Conservation (phyloP, 2,888 invertebrate genomes). For the Drosophila nr. perissopoda region DNA sequence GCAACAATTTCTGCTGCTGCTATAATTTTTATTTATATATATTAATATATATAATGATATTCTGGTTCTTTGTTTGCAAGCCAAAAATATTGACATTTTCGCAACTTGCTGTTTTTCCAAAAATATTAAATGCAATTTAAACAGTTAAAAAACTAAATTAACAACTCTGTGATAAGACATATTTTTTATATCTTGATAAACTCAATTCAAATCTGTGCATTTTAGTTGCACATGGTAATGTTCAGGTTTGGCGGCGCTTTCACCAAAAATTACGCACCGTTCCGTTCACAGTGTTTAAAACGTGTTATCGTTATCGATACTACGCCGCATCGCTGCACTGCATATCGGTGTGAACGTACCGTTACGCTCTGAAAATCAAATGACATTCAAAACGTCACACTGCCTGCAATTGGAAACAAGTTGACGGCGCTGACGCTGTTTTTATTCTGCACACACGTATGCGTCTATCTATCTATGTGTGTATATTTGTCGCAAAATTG, state of each 20-base stretch:
- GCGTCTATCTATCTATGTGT: neutral
- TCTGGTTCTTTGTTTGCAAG: neutral
- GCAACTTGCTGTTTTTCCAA: neutral
- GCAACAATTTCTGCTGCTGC: neutral
- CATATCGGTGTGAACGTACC: conserved; percentile 15
- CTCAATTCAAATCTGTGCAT: neutral
- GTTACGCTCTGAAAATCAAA: conserved; percentile 60
- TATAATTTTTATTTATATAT: neutral
- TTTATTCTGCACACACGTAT: conserved; percentile 11
- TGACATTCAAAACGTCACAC: conserved; percentile 71
- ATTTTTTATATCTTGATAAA: neutral
- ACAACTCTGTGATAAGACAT: neutral
- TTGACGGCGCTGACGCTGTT: conserved; percentile 42
- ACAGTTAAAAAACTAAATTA: neutral
- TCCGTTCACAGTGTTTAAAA: conserved; percentile 14
- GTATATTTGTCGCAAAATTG: conserved; percentile 64
- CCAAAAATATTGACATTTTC: neutral
- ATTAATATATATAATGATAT: neutral
- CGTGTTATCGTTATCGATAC: conserved; percentile 55
- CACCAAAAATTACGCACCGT: conserved; percentile 36
- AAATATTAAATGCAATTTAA: neutral
- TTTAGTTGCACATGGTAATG: neutral
- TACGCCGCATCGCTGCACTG: conserved; percentile 35
- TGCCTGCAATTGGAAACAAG: conserved; percentile 47
- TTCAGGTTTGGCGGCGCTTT: conserved; percentile 47